phyloP scores from a whole-genome alignment of 2,888 invertebrate species.

The Acanthacorydalis orientalis region DNA sequence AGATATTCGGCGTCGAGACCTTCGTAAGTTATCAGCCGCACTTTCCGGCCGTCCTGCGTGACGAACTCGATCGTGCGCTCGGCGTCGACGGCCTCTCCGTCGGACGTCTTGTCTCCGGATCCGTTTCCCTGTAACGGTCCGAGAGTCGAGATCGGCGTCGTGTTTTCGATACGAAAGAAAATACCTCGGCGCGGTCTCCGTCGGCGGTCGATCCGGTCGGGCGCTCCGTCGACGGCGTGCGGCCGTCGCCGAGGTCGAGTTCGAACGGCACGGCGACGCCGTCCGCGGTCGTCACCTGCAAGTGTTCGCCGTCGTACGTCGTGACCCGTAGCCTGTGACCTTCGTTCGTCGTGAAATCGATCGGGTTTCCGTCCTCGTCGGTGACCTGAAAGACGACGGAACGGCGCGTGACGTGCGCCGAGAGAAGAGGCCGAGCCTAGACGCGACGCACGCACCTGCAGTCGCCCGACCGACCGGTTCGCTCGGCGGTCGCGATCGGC shows the following conservation, averaged over 20 bases:
- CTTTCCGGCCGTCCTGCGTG: slow-evolving; percentile 38
- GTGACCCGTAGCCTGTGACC: slow-evolving; percentile 47
- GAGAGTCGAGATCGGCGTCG: no score
- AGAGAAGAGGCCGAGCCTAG: no score
- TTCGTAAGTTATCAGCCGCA: slow-evolving; percentile 39
- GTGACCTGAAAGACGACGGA: slow-evolving; percentile 36
- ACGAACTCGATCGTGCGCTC: slow-evolving; percentile 31
- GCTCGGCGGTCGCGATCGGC: background rate
- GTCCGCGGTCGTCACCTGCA: slow-evolving; percentile 27
- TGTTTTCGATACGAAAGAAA: no score
- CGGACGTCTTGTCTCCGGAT: slow-evolving; percentile 17
- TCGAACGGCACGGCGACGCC: slow-evolving; percentile 26
- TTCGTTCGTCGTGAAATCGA: slow-evolving; percentile 50
- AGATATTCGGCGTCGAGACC: slow-evolving; percentile 27
- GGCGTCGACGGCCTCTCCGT: slow-evolving; percentile 17
- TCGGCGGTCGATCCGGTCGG: background rate
- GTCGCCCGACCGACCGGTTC: no score
- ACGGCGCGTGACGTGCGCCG: background rate
- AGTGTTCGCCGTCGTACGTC: slow-evolving; percentile 32
- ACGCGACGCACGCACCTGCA: no score
- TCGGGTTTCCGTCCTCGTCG: slow-evolving; percentile 50
- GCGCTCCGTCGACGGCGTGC: background rate
- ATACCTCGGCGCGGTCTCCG: no score
- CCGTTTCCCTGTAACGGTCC: background rate
- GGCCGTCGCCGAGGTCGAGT: slow-evolving; percentile 10